Evolutionary conservation across 2,888 invertebrate species (phyloP).

Genomic region (Beris morrisii): DNA sequence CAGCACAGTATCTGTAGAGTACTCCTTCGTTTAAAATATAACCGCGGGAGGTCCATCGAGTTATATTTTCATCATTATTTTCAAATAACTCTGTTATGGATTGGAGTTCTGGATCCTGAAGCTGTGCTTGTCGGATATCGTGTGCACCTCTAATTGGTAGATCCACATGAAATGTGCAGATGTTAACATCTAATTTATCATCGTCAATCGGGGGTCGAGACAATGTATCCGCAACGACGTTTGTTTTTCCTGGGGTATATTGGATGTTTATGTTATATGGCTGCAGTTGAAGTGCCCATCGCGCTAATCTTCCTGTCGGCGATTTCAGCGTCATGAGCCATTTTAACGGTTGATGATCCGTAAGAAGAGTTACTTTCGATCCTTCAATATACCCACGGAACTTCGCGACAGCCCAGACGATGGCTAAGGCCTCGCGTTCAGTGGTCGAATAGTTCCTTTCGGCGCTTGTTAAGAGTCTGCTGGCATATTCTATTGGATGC

Average conservation of each 20-base stretch:
- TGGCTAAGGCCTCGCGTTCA: background rate
- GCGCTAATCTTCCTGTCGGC: slow-evolving; percentile 51
- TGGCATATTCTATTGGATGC: background rate
- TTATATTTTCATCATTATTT: background rate
- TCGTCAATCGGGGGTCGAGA: background rate
- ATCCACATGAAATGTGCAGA: background rate
- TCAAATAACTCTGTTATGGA: background rate
- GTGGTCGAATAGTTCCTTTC: background rate
- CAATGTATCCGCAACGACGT: background rate
- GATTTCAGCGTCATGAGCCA: slow-evolving; percentile 54
- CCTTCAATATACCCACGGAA: background rate
- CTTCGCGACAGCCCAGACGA: background rate
- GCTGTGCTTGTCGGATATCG: background rate
- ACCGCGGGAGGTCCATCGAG: background rate
- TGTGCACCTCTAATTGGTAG: background rate
- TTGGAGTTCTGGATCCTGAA: background rate
- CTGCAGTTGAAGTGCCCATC: slow-evolving; percentile 55
- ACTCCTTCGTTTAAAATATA: background rate
- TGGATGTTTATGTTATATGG: slow-evolving; percentile 49
- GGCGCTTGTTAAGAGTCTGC: background rate
- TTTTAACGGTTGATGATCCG: slow-evolving; percentile 50
- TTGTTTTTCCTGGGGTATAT: slow-evolving; percentile 41
- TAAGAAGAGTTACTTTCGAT: background rate
- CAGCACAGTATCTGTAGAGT: background rate
- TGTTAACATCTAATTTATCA: background rate